Conservation (phyloP, 2,888 invertebrate genomes). For the Plebejus melissa region DNA sequence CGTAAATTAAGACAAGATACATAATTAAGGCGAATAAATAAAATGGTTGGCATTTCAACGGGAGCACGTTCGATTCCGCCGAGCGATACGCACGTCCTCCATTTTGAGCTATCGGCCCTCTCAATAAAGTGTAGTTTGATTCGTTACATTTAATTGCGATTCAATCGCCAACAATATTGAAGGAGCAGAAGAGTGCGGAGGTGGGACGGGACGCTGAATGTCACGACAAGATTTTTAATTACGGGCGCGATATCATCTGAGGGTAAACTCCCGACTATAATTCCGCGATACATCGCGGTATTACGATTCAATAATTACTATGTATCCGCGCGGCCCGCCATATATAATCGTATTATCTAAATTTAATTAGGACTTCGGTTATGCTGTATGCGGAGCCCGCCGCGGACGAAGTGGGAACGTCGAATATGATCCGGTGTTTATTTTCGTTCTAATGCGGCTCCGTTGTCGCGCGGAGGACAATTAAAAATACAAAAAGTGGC, state of each 20-base stretch:
- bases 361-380: constrained; percentile 34
- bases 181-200: constrained; percentile 69
- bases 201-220: constrained; percentile 74
- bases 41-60: constrained; percentile 79
- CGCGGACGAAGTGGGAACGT: constrained; percentile 43
- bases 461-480: constrained; percentile 75
- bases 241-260: constrained; percentile 76
- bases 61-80: constrained; percentile 75
- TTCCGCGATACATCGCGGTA: constrained; percentile 63
- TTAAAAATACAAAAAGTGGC: constrained; percentile 79
- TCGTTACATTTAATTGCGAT: constrained; percentile 76
- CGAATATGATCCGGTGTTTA: constrained; percentile 75
- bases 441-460: constrained; percentile 77
- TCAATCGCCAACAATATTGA: constrained; percentile 77
- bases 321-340: constrained; percentile 42
- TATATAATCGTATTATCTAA: constrained; percentile 34
- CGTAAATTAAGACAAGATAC: constrained; percentile 80
- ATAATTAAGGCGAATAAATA: constrained; percentile 80
- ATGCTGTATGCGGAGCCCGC: constrained; percentile 12
- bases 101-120: constrained; percentile 74
- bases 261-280: constrained; percentile 63
- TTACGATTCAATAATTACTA: constrained; percentile 74
- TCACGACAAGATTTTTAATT: constrained; percentile 80
- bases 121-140: constrained; percentile 76
- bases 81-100: constrained; percentile 54